phyloP scores from a whole-genome alignment of 1,140 invertebrate species.

The Plectrocnemia conspersa region DNA sequence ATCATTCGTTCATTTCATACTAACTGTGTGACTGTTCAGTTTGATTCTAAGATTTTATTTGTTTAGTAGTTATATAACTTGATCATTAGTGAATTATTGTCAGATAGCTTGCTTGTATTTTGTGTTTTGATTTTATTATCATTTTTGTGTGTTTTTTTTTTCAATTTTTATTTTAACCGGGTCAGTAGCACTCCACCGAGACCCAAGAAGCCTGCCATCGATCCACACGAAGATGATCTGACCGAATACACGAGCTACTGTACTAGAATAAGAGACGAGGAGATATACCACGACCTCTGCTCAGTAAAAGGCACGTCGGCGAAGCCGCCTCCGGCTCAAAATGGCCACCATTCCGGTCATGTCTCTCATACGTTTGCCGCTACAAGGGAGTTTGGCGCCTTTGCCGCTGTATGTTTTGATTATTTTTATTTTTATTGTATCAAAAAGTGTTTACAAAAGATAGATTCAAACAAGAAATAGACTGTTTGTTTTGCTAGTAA shows the following conservation, averaged over 20 bases:
- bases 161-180: constrained; percentile 9
- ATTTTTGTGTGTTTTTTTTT: neutral
- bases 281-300: constrained; percentile 79
- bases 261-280: constrained; percentile 66
- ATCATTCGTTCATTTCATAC: too few relatives aligned
- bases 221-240: constrained; percentile 43
- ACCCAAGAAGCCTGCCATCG: constrained; percentile 23
- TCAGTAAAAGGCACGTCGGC: constrained; percentile 49
- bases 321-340: constrained; percentile 12
- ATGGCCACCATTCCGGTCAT: constrained; percentile 33
- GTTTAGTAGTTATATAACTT: too few relatives aligned
- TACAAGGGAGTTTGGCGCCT: neutral
- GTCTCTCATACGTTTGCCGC: constrained; percentile 36
- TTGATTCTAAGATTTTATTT: too few relatives aligned
- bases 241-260: constrained; percentile 63
- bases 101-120: too few relatives aligned
- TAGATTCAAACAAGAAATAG: neutral
- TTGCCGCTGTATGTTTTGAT: constrained; percentile 15
- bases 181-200: constrained; percentile 22
- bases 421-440: constrained; percentile 15
- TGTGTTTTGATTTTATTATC: constrained; percentile 10
- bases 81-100: too few relatives aligned
- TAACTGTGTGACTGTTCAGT: too few relatives aligned
- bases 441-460: neutral
- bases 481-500: too few relatives aligned